Evolutionary conservation across 2,888 invertebrate species (phyloP).

Genomic region (Zonitis immaculata): DNA sequence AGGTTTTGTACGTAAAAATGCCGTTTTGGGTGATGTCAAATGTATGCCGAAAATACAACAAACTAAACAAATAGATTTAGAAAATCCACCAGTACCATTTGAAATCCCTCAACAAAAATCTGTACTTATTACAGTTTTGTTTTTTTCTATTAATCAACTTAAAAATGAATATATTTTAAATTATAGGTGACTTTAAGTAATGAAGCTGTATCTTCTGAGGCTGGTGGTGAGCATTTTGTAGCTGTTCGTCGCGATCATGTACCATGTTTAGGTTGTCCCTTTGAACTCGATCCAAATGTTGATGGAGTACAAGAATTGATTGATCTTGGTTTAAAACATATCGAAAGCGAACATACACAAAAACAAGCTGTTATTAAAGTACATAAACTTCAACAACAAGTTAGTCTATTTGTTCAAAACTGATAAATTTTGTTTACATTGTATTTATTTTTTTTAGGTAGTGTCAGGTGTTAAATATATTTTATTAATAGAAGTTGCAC

Average conservation of each 20-base stretch:
- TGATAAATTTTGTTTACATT: too few relatives aligned
- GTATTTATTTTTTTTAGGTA: conserved; percentile 46
- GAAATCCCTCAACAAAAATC: not conserved
- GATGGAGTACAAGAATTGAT: conserved; percentile 53
- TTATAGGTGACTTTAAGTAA: conserved; percentile 30
- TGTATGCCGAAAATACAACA: conserved; percentile 31
- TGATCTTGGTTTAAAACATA: conserved; percentile 50
- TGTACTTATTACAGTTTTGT: not conserved
- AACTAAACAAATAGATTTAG: not conserved
- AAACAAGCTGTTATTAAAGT: conserved; percentile 50
- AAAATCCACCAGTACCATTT: not conserved
- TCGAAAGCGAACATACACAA: conserved; percentile 40
- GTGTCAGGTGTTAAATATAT: conserved; percentile 59
- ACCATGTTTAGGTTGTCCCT: conserved; percentile 53
- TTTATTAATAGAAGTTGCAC: conserved; percentile 52
- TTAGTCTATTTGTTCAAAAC: too few relatives aligned
- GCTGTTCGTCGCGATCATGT: conserved; percentile 44
- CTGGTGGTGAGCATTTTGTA: conserved; percentile 54
- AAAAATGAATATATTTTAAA: too few relatives aligned
- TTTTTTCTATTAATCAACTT: too few relatives aligned
- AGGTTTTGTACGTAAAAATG: conserved; percentile 30
- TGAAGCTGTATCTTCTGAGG: conserved; percentile 42
- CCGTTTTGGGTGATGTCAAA: conserved; percentile 31
- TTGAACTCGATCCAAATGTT: conserved; percentile 52
- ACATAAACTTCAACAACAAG: conserved; percentile 55